Conservation (phyloP, 2,797 vertebrate genomes). For the Ptychadena robeensis region DNA sequence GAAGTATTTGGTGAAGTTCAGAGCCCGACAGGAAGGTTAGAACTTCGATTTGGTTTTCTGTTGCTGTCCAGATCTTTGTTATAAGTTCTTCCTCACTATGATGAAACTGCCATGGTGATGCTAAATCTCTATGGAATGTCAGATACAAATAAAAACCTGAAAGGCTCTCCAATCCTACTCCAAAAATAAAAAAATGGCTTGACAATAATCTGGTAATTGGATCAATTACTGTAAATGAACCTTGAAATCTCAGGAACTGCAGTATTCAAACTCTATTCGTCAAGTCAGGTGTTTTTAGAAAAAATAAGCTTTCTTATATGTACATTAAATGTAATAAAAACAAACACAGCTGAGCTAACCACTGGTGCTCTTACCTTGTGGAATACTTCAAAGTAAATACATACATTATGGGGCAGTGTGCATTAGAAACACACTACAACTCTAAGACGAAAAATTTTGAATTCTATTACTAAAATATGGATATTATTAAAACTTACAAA, state of each 20-base stretch:
- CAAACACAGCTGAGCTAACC: constrained; percentile 17
- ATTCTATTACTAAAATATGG: constrained; percentile 27
- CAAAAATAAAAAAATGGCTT: no score
- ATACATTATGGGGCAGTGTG: constrained; percentile 25
- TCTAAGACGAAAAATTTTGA: constrained; percentile 21
- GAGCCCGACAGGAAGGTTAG: no score
- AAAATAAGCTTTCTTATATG: not conserved
- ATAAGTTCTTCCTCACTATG: no score
- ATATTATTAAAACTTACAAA: constrained; percentile 54
- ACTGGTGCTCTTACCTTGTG: constrained; percentile 7
- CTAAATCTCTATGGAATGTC: no score
- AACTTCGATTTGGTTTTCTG: no score
- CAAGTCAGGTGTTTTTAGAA: constrained; percentile 15
- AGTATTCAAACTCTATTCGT: not conserved
- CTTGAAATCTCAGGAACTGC: no score
- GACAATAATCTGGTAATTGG: no score
- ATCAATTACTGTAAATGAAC: no score
- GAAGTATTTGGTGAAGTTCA: constrained; percentile 11
- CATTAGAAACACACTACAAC: constrained; percentile 30
- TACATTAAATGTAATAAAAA: not conserved
- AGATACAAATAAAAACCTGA: no score
- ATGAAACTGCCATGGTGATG: no score
- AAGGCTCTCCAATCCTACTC: no score
- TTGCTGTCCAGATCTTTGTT: no score
- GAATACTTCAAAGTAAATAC: constrained; percentile 37